These are phyloP conservation scores for Drosophila infuscata DNA, from an alignment of 2,888 invertebrate species.

Conservation along the genomic window DNA sequence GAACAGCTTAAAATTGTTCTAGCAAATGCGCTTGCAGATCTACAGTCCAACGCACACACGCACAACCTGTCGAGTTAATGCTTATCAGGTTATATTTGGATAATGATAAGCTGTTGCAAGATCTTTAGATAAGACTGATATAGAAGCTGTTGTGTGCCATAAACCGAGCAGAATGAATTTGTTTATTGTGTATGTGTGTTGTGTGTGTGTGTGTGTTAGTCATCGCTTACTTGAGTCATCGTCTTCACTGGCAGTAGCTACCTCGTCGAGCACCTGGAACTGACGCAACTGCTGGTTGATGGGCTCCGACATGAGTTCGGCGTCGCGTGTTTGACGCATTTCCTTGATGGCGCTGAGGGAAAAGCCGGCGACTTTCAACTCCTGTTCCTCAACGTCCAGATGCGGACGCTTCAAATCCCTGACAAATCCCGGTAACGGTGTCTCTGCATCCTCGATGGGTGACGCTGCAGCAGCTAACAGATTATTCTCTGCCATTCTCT, in stretches of 20 bases:
- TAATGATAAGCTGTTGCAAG: slow-evolving; percentile 62
- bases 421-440: neutral
- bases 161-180: slow-evolving; percentile 2
- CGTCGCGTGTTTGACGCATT: slow-evolving; percentile 80
- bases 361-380: slow-evolving; percentile 82
- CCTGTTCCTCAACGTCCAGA: slow-evolving; percentile 62
- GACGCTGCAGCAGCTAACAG: slow-evolving; percentile 3
- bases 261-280: slow-evolving; percentile 89
- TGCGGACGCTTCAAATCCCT: slow-evolving; percentile 51
- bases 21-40: slow-evolving; percentile 26
- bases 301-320: slow-evolving; percentile 70
- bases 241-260: slow-evolving; percentile 85
- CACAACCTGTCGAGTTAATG: slow-evolving; percentile 11
- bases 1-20: slow-evolving; percentile 15
- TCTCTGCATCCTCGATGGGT: neutral
- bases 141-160: slow-evolving; percentile 36
- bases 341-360: slow-evolving; percentile 83
- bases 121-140: slow-evolving; percentile 61
- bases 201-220: neutral
- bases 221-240: slow-evolving; percentile 77
- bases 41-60: slow-evolving; percentile 9
- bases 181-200: neutral
- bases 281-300: slow-evolving; percentile 86
- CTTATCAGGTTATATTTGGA: slow-evolving; percentile 68
- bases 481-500: slow-evolving; percentile 35